Base-by-base conservation (phyloP, 1,140 invertebrate species). In the Bombus cullumanus region DNA sequence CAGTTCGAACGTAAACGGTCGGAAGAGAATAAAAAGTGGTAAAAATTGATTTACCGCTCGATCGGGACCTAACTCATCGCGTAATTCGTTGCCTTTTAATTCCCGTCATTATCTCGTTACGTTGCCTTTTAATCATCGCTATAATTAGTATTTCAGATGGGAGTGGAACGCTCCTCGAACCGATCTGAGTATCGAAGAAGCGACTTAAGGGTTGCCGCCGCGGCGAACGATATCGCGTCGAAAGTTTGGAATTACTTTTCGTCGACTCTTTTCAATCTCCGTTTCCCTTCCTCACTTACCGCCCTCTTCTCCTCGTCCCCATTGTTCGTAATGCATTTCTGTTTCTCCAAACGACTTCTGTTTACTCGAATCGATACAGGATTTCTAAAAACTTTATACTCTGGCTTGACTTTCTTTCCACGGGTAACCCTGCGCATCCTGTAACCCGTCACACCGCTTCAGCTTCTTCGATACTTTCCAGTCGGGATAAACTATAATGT, bases 231-330 rank as follows among this genome's bases (percentile, higher is more conserved):
- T 86, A 88, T 89, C 90, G 87, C 85, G 72, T 81, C 85, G 68
- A 92, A 92, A 93, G 85, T 93, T 92, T 92, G 90, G 91, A 92
- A 93, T 93, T 93, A 92, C 89, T 92, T 92, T 85, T 92, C 91
- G 77, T 86, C 80, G 81, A 86, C 81, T 77, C 88, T 85, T 91
- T 91, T 87, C 86, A 88, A 86, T 85, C 82, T 81, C 34, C 69
- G 69, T 43, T 74, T 73, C 25, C 80, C 83, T 59, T 34, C 31
- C 43, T n/a, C 37, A 22, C 15, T 37, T 3, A 13, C 13, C 47
- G 0, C 8, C 22, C 2, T 22, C 10, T 53, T 3, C 4, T 5
- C 9, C 71, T 5, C 25, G 0, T 13, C 4, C 25, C n/a, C 31
- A 34, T 71, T 72, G 25, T 59, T 41, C 68, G 76, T 80, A 85